Base-by-base conservation (phyloP, 2,888 invertebrate genomes). In the Mythimna loreyi region DNA sequence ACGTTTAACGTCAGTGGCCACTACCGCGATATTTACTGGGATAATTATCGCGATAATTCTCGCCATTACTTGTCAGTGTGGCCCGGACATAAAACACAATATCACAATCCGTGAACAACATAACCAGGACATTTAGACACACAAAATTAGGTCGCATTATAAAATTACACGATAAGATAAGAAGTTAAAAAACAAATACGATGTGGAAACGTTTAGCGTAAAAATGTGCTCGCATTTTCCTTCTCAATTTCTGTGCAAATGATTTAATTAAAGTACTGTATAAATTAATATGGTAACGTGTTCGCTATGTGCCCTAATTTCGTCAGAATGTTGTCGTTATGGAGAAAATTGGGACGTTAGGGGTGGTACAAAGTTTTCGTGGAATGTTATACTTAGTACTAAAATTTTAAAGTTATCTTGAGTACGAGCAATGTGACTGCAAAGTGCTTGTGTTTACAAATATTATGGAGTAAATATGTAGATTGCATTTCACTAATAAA, bases 141-240 rank as follows among this genome's bases (percentile, higher is more conserved):
- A 59, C 50, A 43, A 58, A 70, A 61, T 72, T 71, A 71, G 72
- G 62, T 60, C 71, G 57, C 66, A 81, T 74, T 69, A 57, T 64
- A 63, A 69, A 77, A 57, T 60, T 43, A 64, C 43, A 23, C 61
- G 81, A 83, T 83, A 73, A 81, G 83, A 81, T 83, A 81, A 66
- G 28, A 3, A 16, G 16, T 16, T 70, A 53, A 67, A 69, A 80
- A 71, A 59, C 64, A 65, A 62, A 74, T 62, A 67, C 21, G 9
- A 52, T 45, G 50, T 80, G 58, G 69, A 49, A 75, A 69, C 21
- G 8, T 77, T 68, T 36, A 4, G 33, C 33, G 36, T 59, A 53
- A 61, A 63, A 69, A 60, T 50, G 1, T 56, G 28, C 23, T 45
- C 13, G 11, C 16, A 40, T 50, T 60, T 69, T 50, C 53, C 25